These are phyloP conservation scores for Hyperopisus bebe DNA, from an alignment of 2,113 vertebrate species.

Conservation along the genomic window DNA sequence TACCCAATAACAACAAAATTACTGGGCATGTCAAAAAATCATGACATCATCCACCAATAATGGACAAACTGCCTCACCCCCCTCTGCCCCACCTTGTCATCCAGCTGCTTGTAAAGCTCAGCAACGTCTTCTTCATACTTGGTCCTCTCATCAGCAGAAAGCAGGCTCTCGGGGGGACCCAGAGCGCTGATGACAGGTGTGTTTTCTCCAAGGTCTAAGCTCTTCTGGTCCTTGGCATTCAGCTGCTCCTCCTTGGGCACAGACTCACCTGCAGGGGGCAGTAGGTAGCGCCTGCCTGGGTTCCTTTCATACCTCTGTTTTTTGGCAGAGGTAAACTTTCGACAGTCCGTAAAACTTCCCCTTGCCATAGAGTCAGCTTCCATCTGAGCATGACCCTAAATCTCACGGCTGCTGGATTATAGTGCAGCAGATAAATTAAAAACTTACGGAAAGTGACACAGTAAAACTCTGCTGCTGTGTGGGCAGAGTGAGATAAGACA, in stretches of 20 bases:
- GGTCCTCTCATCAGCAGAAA: conserved; percentile 63
- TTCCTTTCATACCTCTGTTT: neutral
- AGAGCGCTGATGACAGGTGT: conserved; percentile 76
- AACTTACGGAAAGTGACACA: neutral
- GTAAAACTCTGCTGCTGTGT: neutral
- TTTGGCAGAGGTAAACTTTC: neutral
- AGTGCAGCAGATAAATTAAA: neutral
- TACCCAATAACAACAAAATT: neutral
- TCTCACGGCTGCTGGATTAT: neutral
- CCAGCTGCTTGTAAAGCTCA: conserved; percentile 82
- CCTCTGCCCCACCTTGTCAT: conserved; percentile 76
- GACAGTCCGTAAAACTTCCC: neutral
- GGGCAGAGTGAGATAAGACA: neutral
- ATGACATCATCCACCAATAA: neutral
- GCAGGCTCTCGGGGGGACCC: conserved; percentile 48
- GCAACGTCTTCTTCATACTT: conserved; percentile 77
- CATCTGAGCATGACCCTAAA: neutral
- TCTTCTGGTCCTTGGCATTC: conserved; percentile 77
- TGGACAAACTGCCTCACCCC: neutral
- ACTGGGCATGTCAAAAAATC: neutral
- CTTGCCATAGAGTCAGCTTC: neutral
- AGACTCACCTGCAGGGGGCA: conserved; percentile 64
- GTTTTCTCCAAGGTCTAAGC: conserved; percentile 70
- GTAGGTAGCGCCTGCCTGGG: neutral
- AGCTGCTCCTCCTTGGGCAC: conserved; percentile 84